phyloP scores from a whole-genome alignment of 1,140 invertebrate species.

The Tetramorium alpestre region DNA sequence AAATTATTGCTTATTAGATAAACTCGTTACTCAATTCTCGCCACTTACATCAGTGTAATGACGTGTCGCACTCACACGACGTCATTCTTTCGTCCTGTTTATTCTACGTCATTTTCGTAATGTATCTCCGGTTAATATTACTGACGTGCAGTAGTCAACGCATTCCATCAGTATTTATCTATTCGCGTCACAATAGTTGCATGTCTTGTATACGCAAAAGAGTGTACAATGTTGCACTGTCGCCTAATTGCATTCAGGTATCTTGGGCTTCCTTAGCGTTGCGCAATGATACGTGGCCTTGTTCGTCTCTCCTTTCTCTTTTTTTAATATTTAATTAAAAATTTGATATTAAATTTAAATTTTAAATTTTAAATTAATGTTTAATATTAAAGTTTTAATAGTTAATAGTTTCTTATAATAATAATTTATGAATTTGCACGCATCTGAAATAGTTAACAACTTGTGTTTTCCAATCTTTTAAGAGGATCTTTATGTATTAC shows the following conservation, averaged over 20 bases:
- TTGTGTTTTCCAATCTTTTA: not conserved
- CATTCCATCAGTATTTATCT: slow-evolving; percentile 31
- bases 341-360: no score
- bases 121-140: slow-evolving; percentile 7
- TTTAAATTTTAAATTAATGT: no score
- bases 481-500: not conserved
- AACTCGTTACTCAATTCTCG: slow-evolving; percentile 1
- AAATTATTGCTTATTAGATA: not conserved
- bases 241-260: slow-evolving; percentile 35
- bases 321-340: not conserved
- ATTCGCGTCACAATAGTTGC: slow-evolving; percentile 45
- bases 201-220: slow-evolving; percentile 37
- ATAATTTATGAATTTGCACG: not conserved
- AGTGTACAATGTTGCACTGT: not conserved
- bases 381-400: no score
- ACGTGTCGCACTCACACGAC: not conserved
- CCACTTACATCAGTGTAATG: not conserved
- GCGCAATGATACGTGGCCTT: not conserved
- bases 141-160: no score
- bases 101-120: not conserved
- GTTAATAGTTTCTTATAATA: not conserved
- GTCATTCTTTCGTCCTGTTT: not conserved
- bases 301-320: not conserved
- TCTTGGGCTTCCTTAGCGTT: slow-evolving; percentile 11
- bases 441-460: not conserved